A percentile compares a stretch with the other conserved stretches of the same genome.
Conservation (phyloP, 2,888 invertebrate species). For the Perdita meconis region DNA sequence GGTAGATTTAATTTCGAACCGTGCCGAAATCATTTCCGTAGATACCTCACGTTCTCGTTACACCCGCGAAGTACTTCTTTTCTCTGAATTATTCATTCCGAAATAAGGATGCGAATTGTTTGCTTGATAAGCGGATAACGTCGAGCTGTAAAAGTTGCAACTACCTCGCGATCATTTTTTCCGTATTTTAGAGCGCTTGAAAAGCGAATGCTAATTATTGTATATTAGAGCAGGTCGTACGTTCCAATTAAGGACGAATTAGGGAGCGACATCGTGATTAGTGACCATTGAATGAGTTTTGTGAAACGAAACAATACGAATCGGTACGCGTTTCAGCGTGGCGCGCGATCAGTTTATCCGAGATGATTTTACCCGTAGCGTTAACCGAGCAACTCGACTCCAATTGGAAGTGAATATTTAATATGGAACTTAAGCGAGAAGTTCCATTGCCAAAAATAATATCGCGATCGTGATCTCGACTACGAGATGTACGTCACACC, state of each 20-base stretch:
- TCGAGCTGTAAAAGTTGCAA: conserved; percentile 7
- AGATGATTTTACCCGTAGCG: neutral
- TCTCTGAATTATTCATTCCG: conserved; percentile 1
- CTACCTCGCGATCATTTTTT: conserved; percentile 25
- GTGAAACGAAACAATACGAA: neutral
- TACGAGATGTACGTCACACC: conserved; percentile 64
- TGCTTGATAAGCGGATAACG: conserved; percentile 8
- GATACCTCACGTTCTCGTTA: neutral
- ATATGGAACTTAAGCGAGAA: conserved; percentile 30
- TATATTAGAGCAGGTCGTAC: conserved; percentile 6
- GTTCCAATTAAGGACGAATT: conserved; percentile 7
- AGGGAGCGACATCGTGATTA: conserved; percentile 8
- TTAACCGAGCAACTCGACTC: conserved; percentile 12
- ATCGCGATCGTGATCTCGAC: conserved; percentile 60
- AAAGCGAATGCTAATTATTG: conserved; percentile 15
- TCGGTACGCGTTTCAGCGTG: conserved; percentile 4
- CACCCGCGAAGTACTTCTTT: neutral
- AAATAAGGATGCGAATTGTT: conserved; percentile 1
- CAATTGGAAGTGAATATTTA: conserved; percentile 16
- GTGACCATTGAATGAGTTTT: conserved; percentile 1
- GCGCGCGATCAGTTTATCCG: conserved; percentile 17
- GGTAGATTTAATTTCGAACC: neutral
- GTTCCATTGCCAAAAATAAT: conserved; percentile 44
- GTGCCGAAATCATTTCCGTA: neutral
- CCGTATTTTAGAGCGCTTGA: conserved; percentile 2